These are phyloP conservation scores for Chionoecetes opilio DNA, from an alignment of 1,140 invertebrate genomes.

Conservation along the genomic window DNA sequence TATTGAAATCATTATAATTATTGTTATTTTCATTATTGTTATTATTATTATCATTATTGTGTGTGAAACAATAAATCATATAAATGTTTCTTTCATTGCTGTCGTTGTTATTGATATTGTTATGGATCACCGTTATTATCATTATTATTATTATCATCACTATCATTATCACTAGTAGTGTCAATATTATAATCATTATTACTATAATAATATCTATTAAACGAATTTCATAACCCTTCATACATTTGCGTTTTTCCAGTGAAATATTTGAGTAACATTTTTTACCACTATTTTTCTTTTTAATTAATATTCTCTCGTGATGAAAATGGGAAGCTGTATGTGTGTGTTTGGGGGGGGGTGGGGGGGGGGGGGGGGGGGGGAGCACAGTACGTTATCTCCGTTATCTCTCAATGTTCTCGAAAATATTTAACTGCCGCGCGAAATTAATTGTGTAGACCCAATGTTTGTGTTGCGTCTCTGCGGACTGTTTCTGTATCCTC, in stretches of 20 bases:
- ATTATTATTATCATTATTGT: too few relatives aligned
- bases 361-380: not conserved
- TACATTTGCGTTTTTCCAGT: too few relatives aligned
- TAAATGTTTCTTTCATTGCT: too few relatives aligned
- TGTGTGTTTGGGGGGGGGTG: not conserved
- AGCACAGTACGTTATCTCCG: not conserved
- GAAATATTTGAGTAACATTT: not conserved
- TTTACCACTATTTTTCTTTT: too few relatives aligned
- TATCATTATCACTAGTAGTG: not conserved
- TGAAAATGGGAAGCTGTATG: not conserved
- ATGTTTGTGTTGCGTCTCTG: too few relatives aligned
- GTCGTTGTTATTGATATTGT: too few relatives aligned
- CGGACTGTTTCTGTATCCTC: too few relatives aligned
- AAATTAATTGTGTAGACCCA: not conserved
- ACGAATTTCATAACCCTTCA: too few relatives aligned
- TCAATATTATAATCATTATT: conserved; percentile 1
- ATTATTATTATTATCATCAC: conserved; percentile 15
- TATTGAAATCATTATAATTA: not conserved
- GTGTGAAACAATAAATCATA: too few relatives aligned
- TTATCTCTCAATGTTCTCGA: not conserved
- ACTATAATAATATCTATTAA: too few relatives aligned
- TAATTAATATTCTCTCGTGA: conserved; percentile 17
- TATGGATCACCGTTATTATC: too few relatives aligned
- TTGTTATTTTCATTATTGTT: too few relatives aligned
- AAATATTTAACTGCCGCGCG: not conserved